Percentiles rank a stretch among this genome's conserved stretches.
phyloP scores from a whole-genome alignment of 1,140 invertebrate genomes.

The Ladona fulva region DNA sequence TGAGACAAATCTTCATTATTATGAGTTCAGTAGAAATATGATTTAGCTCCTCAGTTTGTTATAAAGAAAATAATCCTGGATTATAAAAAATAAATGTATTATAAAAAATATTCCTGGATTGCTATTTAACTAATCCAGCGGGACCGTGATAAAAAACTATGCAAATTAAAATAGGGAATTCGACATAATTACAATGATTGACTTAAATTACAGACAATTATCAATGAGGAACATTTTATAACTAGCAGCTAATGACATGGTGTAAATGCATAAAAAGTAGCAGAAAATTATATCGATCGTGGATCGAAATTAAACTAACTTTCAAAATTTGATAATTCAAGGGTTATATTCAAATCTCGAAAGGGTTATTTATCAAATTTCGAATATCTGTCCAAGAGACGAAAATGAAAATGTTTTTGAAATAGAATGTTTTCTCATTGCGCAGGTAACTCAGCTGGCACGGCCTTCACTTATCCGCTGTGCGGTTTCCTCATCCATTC shows the following conservation, averaged over 20 bases:
- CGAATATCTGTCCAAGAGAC: not conserved
- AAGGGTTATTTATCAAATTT: not conserved
- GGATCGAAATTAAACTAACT: not conserved
- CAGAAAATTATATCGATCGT: not conserved
- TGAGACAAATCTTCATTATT: constrained; percentile 36
- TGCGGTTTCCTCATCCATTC: constrained; percentile 54
- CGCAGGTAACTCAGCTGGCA: constrained; percentile 57
- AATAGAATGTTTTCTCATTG: not conserved
- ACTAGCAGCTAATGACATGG: no score
- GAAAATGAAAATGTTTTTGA: not conserved
- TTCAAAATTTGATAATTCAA: not conserved
- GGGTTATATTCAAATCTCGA: not conserved
- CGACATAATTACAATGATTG: no score
- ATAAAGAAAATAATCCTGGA: no score
- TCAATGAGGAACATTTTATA: no score
- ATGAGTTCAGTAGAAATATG: no score
- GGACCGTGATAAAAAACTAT: no score
- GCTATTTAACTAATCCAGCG: no score
- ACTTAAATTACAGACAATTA: no score
- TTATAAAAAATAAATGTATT: no score
- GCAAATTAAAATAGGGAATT: no score
- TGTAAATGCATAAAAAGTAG: not conserved
- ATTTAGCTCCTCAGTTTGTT: no score
- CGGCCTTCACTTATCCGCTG: constrained; percentile 57
- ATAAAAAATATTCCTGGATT: no score